Evolutionary conservation across 2,113 vertebrate genomes (phyloP).

Genomic region (Balaeniceps rex): DNA sequence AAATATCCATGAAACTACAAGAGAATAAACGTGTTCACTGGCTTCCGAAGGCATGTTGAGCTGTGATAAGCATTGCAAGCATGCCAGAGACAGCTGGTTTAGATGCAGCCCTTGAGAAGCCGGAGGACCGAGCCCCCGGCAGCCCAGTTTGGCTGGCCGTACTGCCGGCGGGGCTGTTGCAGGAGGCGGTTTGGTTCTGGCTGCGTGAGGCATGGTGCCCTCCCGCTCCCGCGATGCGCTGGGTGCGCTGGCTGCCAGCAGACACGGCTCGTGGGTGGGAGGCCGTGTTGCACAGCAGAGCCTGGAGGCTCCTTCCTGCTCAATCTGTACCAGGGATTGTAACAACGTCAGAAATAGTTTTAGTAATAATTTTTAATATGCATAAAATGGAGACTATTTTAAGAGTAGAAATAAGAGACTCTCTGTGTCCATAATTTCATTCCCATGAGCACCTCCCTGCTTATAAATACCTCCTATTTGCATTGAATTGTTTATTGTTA

Average conservation of each 20-base stretch:
- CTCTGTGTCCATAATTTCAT: neutral
- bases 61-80: neutral
- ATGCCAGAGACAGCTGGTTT: neutral
- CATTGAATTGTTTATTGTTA: slow-evolving; percentile 8
- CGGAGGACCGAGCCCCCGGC: rapidly evolving
- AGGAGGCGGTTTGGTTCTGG: neutral
- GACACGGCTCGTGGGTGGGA: rapidly evolving
- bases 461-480: slow-evolving; percentile 1
- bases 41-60: neutral
- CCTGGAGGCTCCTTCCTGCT: neutral
- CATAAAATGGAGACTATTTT: neutral
- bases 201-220: rapidly evolving
- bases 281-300: neutral
- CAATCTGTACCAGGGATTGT: too few species aligned
- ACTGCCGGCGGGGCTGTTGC: neutral
- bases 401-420: neutral
- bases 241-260: neutral
- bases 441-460: neutral
- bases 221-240: rapidly evolving
- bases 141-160: rapidly evolving
- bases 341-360: neutral
- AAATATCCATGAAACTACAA: neutral
- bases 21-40: neutral
- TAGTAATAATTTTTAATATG: neutral
- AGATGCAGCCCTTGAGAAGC: neutral